Conservation (phyloP, 2,797 vertebrate species). For the Leuciscus waleckii region DNA sequence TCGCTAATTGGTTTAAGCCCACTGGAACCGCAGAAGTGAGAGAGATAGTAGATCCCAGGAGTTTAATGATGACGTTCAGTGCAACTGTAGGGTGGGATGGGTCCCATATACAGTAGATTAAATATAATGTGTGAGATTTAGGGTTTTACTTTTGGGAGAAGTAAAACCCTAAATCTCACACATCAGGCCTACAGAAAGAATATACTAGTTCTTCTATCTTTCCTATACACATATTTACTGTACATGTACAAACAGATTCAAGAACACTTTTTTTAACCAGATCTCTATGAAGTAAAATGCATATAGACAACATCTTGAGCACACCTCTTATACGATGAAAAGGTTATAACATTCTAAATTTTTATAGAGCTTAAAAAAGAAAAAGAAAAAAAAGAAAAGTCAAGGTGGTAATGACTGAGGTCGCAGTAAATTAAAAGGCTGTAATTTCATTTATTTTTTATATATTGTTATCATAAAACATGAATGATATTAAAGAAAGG, state of each 20-base stretch:
- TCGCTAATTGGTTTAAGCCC: conserved; percentile 62
- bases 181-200: neutral
- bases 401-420: too few species aligned
- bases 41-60: conserved; percentile 54
- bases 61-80: conserved; percentile 61
- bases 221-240: neutral
- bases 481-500: neutral
- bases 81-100: conserved; percentile 32
- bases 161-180: too few species aligned
- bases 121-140: conserved; percentile 25
- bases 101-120: conserved; percentile 49
- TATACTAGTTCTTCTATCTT: neutral
- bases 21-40: conserved; percentile 47
- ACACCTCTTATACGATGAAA: neutral
- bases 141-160: conserved; percentile 29
- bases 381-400: too few species aligned
- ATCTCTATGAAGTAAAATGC: neutral
- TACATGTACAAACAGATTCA: neutral
- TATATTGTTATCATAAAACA: neutral
- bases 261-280: too few species aligned
- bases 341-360: neutral
- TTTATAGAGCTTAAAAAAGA: too few species aligned
- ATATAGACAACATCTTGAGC: too few species aligned
- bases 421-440: too few species aligned
- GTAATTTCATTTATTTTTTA: too few species aligned